Base-by-base conservation (phyloP, 2,888 invertebrate species). In the Endotricha flammealis region DNA sequence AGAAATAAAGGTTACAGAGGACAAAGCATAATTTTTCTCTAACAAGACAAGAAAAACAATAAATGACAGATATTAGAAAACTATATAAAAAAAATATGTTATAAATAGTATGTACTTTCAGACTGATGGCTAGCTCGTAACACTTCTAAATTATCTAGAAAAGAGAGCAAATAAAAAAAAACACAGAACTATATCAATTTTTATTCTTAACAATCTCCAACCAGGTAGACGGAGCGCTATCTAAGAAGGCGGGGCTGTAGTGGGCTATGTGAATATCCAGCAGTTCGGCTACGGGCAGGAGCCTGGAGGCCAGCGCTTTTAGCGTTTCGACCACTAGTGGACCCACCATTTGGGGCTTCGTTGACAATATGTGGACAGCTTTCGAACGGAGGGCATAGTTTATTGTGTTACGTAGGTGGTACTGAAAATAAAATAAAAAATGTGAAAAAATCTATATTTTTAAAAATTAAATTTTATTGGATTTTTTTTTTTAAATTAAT, bases 181-280 rank as follows among this genome's bases (percentile, higher is more conserved):
- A 12, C 11, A 22, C 17, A 25, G 33, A 25, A 32, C 32, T 16
- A 33, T 1, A 11, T 17, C 11, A n/a, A 38, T 64, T 55, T 70
- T 80, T 81, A 69, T 75, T 79, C 53, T 80, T 80, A 14, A 82
- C 81, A 11, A 83, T 82, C 0, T 75, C 78, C 0, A 82, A 58
- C 83, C 83, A 82, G 0, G 77, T 76, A 0, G 64, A 41, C 0
- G 82, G 80, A 27, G 78, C 76, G 29, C 69, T 65, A 45, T 82
- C 81, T 37, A 75, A 79, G 42, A 83, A 83, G 0, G 72, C 78
- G 0, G 80, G 72, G 39, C 83, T 83, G 43, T 65, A 70, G 52
- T 83, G 76, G 0, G 77, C 69, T 31, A 83, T 51, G 45, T 83
- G 83, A 4, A 80, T 46, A 39, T 83, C 83, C 37, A 83, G 46